A percentile compares a stretch with the other conserved stretches of the same genome.
Evolutionary conservation across 2,797 vertebrate species (phyloP).

Genomic region (Lacerta agilis): DNA sequence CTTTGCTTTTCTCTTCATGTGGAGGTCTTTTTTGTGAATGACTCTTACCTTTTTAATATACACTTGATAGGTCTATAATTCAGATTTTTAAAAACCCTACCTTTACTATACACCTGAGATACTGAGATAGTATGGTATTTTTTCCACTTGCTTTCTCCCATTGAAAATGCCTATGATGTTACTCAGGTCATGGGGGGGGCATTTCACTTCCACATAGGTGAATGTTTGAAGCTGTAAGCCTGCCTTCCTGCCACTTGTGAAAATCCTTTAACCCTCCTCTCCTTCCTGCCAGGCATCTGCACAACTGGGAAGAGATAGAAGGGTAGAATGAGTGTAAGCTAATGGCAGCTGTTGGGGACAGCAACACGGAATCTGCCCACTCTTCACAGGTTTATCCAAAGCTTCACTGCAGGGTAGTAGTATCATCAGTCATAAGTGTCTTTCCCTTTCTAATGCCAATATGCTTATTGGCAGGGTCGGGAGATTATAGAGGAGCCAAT

Average conservation of each 20-base stretch:
- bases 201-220: too few species aligned
- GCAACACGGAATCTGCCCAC: neutral
- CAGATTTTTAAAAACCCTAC: too few species aligned
- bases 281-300: neutral
- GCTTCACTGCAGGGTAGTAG: neutral
- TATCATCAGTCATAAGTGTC: neutral
- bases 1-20: too few species aligned
- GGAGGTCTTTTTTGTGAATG: too few species aligned
- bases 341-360: neutral
- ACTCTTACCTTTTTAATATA: too few species aligned
- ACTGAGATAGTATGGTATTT: too few species aligned
- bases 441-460: neutral
- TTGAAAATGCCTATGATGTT: neutral
- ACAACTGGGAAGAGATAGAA: neutral
- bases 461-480: neutral
- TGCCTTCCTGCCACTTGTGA: neutral
- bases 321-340: neutral
- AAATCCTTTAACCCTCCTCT: neutral
- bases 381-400: neutral
- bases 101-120: too few species aligned
- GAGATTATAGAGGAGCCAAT: neutral
- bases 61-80: too few species aligned
- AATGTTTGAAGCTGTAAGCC: neutral
- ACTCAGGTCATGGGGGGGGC: too few species aligned
- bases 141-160: neutral